Percentiles rank a stretch among this genome's conserved stretches.
Evolutionary conservation across 2,113 vertebrate genomes (phyloP).

Genomic region (Myocastor coypus): DNA sequence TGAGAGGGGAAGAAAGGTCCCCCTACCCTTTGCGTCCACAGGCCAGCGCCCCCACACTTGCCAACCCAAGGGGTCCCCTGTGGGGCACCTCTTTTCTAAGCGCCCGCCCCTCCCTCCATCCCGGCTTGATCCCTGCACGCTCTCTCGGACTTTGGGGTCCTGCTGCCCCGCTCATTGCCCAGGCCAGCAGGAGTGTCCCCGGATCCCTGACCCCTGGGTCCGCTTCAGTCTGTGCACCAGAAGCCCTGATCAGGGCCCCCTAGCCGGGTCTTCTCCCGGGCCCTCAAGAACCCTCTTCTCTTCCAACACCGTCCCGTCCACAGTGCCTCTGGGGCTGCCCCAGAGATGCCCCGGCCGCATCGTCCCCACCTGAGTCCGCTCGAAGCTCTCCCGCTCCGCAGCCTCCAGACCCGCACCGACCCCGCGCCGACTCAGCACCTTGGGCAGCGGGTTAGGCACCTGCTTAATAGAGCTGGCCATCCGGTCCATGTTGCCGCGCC

Average conservation of each 20-base stretch:
- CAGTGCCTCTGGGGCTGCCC: neutral
- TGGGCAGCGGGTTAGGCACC: slow-evolving; percentile 93
- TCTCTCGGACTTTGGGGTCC: neutral
- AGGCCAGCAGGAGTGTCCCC: neutral
- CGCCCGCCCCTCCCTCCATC: neutral
- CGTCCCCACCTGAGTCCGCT: slow-evolving; percentile 90
- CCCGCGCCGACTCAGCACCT: slow-evolving; percentile 91
- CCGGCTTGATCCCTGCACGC: neutral
- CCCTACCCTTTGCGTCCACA: neutral
- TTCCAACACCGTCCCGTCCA: neutral
- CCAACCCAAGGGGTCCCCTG: neutral
- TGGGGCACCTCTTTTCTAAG: neutral
- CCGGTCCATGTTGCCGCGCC: slow-evolving; percentile 89
- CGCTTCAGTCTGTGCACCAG: neutral
- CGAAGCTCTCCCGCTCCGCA: slow-evolving; percentile 93
- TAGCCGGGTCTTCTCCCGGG: neutral
- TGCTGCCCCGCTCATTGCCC: neutral
- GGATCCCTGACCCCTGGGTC: neutral
- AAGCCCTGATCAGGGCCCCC: neutral
- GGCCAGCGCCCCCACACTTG: neutral
- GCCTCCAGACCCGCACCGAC: slow-evolving; percentile 90
- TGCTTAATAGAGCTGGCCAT: slow-evolving; percentile 94
- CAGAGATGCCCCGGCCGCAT: neutral
- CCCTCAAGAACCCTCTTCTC: neutral
- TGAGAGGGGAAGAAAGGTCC: neutral